Base-by-base conservation (phyloP, 92 coral and sea anemone genomes). In the Siderastrea radians region DNA sequence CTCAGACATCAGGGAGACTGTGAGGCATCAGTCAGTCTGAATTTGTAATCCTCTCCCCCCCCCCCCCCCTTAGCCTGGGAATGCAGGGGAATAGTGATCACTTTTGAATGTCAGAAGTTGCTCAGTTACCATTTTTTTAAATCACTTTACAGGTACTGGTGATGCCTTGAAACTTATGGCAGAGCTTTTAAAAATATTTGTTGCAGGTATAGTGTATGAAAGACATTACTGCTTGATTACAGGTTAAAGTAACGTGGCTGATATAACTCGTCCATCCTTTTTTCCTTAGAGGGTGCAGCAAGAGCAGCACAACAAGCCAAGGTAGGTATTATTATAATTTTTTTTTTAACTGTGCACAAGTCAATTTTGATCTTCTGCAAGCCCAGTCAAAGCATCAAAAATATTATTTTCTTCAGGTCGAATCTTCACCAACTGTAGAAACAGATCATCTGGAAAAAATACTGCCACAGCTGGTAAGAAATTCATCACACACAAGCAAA, bases 141-240 rank as follows among this genome's bases (percentile, higher is more conserved):
- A 45, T 52, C 77, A 13, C 80, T 70, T 69, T 75, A 58, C 78
- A 96, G 99, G 96, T 47, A 89, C 85, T 76, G 81, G 86, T 77
- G 98, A 92, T 95, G 95, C 95, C 6, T 72, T 93, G 75, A 92
- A 91, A 79, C 81, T 96, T 48, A 95, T 96, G 99, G 91, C 96
- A 52, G 99, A 96, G 77, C 82, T 96, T 71, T 64, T 96, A 64
- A 86, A 95, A 49, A 93, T 95, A 51, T 96, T 95, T 88, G 88
- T 96, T 52, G 98, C 98, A 84, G 98, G 98, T 95, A 88, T 55
- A 55, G 12, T 55, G 61, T 7, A 55, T 55, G 38, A 26, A 26
- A 26, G 38, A 26, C 38, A 26, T 26, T 26, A 26, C 10, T 55
- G 61, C 2, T 4, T 2, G 12, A 55, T 2, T 55, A 8, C 11